Evolutionary conservation across 1,140 invertebrate genomes (phyloP).

Genomic region (Mylabris phalerata): DNA sequence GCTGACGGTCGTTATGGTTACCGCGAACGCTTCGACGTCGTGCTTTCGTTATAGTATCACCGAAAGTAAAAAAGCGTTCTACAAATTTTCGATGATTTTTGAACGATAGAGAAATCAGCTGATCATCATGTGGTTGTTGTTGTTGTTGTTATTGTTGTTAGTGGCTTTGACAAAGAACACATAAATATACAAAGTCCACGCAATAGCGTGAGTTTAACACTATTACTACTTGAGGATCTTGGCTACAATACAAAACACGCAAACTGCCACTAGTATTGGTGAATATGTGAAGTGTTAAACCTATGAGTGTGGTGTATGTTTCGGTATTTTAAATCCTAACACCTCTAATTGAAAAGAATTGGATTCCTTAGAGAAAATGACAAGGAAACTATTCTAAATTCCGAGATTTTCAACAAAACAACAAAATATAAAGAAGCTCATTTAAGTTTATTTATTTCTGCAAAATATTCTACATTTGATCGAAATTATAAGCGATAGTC

Average conservation of each 20-base stretch:
- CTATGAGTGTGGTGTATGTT: no score
- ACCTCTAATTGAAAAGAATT: no score
- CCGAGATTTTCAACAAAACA: no score
- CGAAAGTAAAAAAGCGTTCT: neutral
- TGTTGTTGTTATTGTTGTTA: neutral
- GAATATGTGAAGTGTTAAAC: no score
- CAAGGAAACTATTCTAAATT: no score
- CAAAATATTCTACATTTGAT: no score
- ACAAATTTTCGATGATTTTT: neutral
- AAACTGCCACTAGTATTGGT: conserved; percentile 2
- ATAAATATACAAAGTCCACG: conserved; percentile 24
- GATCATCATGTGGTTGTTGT: conserved; percentile 14
- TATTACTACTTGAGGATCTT: conserved; percentile 12
- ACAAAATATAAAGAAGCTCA: no score
- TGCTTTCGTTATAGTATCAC: neutral
- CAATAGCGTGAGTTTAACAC: conserved; percentile 22
- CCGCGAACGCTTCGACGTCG: conserved; percentile 8
- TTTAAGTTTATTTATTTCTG: no score
- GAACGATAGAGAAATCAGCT: conserved; percentile 15
- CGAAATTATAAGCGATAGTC: no score
- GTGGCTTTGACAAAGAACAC: conserved; percentile 19
- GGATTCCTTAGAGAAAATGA: no score
- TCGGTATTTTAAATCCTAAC: no score
- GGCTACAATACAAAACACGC: conserved; percentile 20
- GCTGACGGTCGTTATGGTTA: conserved; percentile 16